A percentile compares a stretch with the other conserved stretches of the same genome.
Conservation (phyloP, 2,797 vertebrate species). For the Mormyrus proboscirostris region DNA sequence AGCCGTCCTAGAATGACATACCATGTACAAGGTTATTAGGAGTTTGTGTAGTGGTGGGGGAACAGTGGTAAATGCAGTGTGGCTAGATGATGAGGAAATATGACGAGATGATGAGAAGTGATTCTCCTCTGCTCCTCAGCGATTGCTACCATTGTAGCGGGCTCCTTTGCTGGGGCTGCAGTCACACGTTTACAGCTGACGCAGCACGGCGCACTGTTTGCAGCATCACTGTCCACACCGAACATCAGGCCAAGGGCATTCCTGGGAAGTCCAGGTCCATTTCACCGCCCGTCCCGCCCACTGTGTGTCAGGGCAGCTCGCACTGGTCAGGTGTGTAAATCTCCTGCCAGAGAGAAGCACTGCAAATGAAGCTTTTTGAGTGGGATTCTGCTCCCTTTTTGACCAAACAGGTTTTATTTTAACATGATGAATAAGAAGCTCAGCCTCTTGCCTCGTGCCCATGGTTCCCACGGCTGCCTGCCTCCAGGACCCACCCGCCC, state of each 20-base stretch:
- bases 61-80: not conserved
- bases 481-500: not conserved
- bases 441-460: not conserved
- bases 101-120: not conserved
- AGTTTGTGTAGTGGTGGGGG: constrained; percentile 1
- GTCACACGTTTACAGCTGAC: not conserved
- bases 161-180: not conserved
- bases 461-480: not conserved
- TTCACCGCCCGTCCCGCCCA: not conserved
- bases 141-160: not conserved
- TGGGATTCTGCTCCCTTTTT: not conserved
- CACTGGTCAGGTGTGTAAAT: not conserved
- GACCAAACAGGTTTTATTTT: not conserved
- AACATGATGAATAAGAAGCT: not conserved
- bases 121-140: not conserved
- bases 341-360: not conserved
- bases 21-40: not conserved
- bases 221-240: not conserved
- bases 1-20: constrained; percentile 18
- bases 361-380: not conserved
- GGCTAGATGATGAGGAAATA: not conserved
- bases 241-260: not conserved
- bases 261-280: not conserved
- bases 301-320: not conserved
- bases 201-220: not conserved